A percentile compares a stretch with the other conserved stretches of the same genome.
Conservation (phyloP, 2,797 vertebrate genomes). For the Spea hammondii region DNA sequence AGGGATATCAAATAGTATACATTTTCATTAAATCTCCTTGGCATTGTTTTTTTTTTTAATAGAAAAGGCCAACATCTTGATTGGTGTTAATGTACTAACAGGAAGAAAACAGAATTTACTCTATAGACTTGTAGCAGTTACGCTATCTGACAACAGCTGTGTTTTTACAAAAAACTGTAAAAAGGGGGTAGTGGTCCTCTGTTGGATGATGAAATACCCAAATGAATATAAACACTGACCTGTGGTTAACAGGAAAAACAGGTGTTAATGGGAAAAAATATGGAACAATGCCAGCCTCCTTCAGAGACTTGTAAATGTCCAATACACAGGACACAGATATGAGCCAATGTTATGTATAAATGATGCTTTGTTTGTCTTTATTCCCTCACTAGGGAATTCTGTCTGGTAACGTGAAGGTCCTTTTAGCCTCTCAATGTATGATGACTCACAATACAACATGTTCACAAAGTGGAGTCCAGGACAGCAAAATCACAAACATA, state of each 20-base stretch:
- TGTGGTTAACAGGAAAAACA: conserved; percentile 32
- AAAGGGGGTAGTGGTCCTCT: background rate
- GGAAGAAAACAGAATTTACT: background rate
- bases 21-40: too few species aligned
- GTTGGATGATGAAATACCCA: conserved; percentile 34
- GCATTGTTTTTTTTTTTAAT: too few species aligned
- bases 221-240: conserved; percentile 24
- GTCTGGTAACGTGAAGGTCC: conserved; percentile 30
- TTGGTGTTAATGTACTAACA: background rate
- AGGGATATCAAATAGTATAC: too few species aligned
- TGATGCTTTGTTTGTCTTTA: conserved; percentile 9
- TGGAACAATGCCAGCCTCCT: conserved; percentile 30
- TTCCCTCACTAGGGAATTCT: conserved; percentile 19
- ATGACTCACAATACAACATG: conserved; percentile 36
- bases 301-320: conserved; percentile 11
- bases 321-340: conserved; percentile 6
- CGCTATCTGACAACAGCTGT: conserved; percentile 30
- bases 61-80: background rate
- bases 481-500: conserved; percentile 26
- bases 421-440: conserved; percentile 14
- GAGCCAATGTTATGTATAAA: conserved; percentile 12
- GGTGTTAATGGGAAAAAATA: conserved; percentile 43
- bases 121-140: conserved; percentile 3
- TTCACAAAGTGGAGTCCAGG: conserved; percentile 15
- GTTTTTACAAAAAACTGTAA: conserved; percentile 13